Evolutionary conservation across 2,888 invertebrate species (phyloP).

Genomic region (Pegoplata infirma): DNA sequence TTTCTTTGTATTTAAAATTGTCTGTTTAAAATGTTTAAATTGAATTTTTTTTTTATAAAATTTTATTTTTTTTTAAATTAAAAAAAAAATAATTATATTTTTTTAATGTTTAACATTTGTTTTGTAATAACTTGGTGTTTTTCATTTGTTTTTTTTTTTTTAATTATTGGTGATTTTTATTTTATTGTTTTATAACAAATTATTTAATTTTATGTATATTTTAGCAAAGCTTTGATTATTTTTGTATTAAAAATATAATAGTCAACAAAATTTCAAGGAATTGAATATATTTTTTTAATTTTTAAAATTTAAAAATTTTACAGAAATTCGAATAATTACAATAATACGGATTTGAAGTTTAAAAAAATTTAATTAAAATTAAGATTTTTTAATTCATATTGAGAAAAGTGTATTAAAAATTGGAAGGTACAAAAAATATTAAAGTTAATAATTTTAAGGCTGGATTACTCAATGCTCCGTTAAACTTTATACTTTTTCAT

Average conservation of each 20-base stretch:
- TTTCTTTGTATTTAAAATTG: no score
- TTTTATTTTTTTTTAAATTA: neutral
- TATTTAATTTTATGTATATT: slow-evolving; percentile 8
- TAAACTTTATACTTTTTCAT: no score
- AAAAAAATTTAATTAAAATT: neutral
- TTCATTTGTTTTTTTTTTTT: slow-evolving; percentile 17
- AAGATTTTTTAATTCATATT: neutral
- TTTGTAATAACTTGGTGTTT: slow-evolving; percentile 54
- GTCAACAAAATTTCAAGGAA: slow-evolving; percentile 16
- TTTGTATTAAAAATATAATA: slow-evolving; percentile 50
- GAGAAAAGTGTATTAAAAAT: neutral
- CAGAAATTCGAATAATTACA: no score
- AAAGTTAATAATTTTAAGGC: no score
- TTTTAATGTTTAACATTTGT: slow-evolving; percentile 8
- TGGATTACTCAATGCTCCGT: no score
- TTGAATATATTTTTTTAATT: neutral
- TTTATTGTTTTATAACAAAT: slow-evolving; percentile 42
- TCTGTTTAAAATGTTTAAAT: slow-evolving; percentile 1
- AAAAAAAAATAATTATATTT: slow-evolving; percentile 6
- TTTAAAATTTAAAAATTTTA: no score
- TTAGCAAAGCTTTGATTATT: slow-evolving; percentile 52
- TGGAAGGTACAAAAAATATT: neutral
- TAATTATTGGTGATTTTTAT: neutral
- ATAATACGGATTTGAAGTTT: no score
- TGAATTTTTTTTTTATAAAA: slow-evolving; percentile 15